These are phyloP conservation scores for Gymnothorax reevesii DNA, from an alignment of 2,797 vertebrate genomes.

Conservation along the genomic window DNA sequence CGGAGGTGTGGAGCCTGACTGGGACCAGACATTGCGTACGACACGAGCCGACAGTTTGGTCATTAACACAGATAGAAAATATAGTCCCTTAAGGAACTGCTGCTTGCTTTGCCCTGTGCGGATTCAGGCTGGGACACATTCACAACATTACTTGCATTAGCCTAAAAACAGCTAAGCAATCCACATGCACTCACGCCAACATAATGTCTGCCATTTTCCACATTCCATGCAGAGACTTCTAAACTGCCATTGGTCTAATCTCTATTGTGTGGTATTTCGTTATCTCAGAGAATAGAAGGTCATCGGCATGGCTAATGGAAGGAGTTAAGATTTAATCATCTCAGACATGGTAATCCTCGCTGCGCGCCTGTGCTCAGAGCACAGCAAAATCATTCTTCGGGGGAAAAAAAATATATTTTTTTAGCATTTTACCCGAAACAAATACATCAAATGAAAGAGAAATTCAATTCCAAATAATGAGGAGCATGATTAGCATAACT, in stretches of 20 bases:
- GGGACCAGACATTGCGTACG: neutral
- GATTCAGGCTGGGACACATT: neutral
- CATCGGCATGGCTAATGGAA: neutral
- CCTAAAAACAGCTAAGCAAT: neutral
- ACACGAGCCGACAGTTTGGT: neutral
- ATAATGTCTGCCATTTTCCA: neutral
- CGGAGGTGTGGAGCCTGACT: neutral
- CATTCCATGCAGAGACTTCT: neutral
- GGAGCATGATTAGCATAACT: conserved; percentile 9
- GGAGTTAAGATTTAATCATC: neutral
- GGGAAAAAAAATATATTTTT: neutral
- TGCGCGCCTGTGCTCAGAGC: neutral
- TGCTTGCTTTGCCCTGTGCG: neutral
- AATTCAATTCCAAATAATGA: conserved; percentile 10
- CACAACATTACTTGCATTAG: neutral
- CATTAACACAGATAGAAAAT: neutral
- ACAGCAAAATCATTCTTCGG: neutral
- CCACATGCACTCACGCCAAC: neutral
- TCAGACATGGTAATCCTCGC: neutral
- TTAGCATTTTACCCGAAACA: neutral
- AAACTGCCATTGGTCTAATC: neutral
- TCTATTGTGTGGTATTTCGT: conserved; percentile 1
- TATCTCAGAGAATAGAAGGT: neutral
- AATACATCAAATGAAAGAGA: neutral
- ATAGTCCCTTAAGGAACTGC: neutral